A percentile compares a stretch with the other conserved stretches of the same genome.
Evolutionary conservation across 2,888 invertebrate species (phyloP).

Genomic region (Diplazon laetatorius): DNA sequence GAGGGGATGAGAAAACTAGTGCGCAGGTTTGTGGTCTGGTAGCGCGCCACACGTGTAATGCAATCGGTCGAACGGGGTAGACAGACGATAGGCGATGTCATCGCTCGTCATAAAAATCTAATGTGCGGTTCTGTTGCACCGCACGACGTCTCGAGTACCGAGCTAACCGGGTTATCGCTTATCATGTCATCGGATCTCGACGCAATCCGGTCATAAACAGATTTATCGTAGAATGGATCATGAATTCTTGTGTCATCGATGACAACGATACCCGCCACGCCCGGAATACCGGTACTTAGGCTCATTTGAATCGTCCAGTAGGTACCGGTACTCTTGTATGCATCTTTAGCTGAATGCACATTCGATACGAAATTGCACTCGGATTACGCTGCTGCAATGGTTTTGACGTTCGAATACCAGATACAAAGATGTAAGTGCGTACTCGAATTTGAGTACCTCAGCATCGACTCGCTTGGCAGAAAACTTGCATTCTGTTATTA

Average conservation of each 20-base stretch:
- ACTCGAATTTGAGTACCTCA: background rate
- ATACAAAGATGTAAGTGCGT: too few species aligned
- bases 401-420: too few species aligned
- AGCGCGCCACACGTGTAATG: background rate
- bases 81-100: conserved; percentile 12
- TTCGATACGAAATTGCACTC: too few species aligned
- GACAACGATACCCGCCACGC: background rate
- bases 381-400: too few species aligned
- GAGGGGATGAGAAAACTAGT: conserved; percentile 4
- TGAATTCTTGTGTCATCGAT: too few species aligned
- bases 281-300: background rate
- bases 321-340: background rate
- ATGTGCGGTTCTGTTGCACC: background rate
- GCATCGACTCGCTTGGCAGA: background rate
- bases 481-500: background rate
- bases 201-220: too few species aligned
- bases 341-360: background rate
- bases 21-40: conserved; percentile 14
- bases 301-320: too few species aligned
- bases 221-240: too few species aligned
- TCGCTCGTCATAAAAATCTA: conserved; percentile 2
- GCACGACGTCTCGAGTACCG: background rate
- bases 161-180: background rate
- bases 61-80: background rate
- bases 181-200: background rate